A percentile compares a stretch with the other conserved stretches of the same genome.
phyloP scores from a whole-genome alignment of 2,888 invertebrate genomes.

The Athrips mouffetella region DNA sequence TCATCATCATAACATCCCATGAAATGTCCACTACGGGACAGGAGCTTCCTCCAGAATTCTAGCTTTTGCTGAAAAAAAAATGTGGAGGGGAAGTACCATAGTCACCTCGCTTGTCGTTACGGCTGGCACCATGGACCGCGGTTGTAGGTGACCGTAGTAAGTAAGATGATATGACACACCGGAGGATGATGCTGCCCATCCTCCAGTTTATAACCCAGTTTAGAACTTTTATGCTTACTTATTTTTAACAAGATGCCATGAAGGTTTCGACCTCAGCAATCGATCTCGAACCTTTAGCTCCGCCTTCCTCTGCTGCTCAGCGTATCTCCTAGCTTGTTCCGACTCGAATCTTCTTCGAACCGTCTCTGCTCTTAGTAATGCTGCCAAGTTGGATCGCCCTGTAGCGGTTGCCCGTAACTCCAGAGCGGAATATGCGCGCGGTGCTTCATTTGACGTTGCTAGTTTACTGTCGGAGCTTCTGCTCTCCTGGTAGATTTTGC shows the following conservation, averaged over 20 bases:
- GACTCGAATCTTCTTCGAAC: conserved; percentile 80
- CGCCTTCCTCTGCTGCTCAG: conserved; percentile 78
- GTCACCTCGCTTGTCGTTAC: no score
- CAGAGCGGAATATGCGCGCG: conserved; percentile 65
- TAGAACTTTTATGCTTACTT: no score
- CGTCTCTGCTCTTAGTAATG: conserved; percentile 80
- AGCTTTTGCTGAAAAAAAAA: no score
- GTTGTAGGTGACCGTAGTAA: no score
- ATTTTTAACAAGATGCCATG: conserved; percentile 83
- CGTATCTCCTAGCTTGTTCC: conserved; percentile 78
- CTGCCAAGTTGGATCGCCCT: conserved; percentile 81
- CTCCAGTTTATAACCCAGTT: no score
- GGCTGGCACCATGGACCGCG: no score
- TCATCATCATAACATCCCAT: no score
- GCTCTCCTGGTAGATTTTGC: conserved; percentile 58
- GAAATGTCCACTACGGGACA: no score
- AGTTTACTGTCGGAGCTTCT: conserved; percentile 50
- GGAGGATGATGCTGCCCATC: no score
- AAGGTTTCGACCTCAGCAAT: conserved; percentile 80
- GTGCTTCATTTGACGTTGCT: conserved; percentile 36
- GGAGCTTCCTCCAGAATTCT: no score
- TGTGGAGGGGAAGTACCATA: no score
- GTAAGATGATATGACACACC: no score
- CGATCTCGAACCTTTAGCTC: conserved; percentile 80
- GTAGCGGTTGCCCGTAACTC: conserved; percentile 59